These are phyloP conservation scores for Psilanteris sp. DNA, from an alignment of 1,140 invertebrate species.

Conservation along the genomic window DNA sequence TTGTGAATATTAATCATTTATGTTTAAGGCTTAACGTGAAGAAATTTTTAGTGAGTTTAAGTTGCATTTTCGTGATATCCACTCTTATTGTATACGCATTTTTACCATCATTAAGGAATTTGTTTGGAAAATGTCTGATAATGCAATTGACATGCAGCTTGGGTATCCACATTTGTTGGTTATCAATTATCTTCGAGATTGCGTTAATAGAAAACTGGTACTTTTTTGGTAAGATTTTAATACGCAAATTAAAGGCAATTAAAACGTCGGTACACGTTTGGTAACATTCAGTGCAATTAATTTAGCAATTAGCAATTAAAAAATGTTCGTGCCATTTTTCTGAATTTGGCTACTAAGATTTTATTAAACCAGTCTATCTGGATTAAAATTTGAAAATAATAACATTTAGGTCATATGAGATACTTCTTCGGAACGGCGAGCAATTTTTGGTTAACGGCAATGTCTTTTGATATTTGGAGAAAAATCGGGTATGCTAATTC, in stretches of 20 bases:
- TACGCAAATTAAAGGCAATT: too few relatives aligned
- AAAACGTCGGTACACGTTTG: too few relatives aligned
- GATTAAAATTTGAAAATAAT: background rate
- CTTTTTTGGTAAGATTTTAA: too few relatives aligned
- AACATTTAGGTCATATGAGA: conserved; percentile 1
- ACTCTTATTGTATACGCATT: conserved; percentile 16
- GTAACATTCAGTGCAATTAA: too few relatives aligned
- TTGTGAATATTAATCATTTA: conserved; percentile 1
- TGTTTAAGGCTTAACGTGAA: background rate
- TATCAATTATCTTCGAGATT: conserved; percentile 1
- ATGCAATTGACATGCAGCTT: conserved; percentile 14
- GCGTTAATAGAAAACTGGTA: too few relatives aligned
- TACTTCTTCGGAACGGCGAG: conserved; percentile 4
- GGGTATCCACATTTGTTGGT: conserved; percentile 23
- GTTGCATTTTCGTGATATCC: background rate
- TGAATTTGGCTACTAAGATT: too few relatives aligned
- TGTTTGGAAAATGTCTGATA: conserved; percentile 32
- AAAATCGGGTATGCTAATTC: conserved; percentile 28
- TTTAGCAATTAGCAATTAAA: too few relatives aligned
- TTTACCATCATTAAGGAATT: conserved; percentile 5
- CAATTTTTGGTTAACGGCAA: background rate
- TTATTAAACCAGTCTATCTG: too few relatives aligned
- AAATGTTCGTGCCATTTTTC: too few relatives aligned
- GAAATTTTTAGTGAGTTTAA: conserved; percentile 4
- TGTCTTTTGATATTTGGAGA: conserved; percentile 22